Conservation (phyloP, 2,113 vertebrate genomes). For the Chamaetylas fuelleborni region DNA sequence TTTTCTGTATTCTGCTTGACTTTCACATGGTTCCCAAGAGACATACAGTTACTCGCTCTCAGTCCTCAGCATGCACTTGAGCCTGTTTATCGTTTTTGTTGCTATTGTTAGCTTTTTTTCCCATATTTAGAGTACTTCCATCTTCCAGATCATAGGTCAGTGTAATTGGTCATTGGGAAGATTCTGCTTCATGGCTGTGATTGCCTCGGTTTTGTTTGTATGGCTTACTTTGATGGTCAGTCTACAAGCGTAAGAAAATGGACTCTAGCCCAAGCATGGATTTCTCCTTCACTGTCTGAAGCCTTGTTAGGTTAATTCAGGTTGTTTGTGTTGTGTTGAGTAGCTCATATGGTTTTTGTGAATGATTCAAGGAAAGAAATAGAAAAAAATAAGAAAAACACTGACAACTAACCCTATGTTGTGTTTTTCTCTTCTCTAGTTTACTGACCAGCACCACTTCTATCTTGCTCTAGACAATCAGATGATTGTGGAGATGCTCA, state of each 20-base stretch:
- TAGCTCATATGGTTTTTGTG: not conserved
- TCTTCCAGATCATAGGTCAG: not conserved
- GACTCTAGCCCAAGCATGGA: not conserved
- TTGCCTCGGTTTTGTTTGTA: not conserved
- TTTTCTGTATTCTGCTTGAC: not conserved
- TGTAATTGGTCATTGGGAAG: not conserved
- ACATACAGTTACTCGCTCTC: not conserved
- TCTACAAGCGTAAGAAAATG: not conserved
- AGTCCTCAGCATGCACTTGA: not conserved
- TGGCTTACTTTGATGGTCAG: not conserved
- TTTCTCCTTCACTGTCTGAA: not conserved
- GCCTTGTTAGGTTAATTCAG: not conserved
- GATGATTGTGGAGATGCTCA: conserved; percentile 98
- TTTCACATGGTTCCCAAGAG: not conserved
- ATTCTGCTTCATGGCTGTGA: not conserved
- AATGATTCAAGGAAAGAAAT: not conserved
- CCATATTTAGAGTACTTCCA: not conserved
- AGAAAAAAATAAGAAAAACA: not conserved
- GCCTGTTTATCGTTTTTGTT: not conserved
- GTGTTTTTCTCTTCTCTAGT: conserved; percentile 74
- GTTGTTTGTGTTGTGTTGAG: not conserved
- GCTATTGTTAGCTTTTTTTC: not conserved
- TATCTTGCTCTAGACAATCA: conserved; percentile 97
- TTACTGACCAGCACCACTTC: conserved; percentile 97
- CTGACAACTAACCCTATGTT: not conserved